A percentile compares a stretch with the other conserved stretches of the same genome.
Conservation (phyloP, 2,113 vertebrate species). For the Dicentrarchus labrax region DNA sequence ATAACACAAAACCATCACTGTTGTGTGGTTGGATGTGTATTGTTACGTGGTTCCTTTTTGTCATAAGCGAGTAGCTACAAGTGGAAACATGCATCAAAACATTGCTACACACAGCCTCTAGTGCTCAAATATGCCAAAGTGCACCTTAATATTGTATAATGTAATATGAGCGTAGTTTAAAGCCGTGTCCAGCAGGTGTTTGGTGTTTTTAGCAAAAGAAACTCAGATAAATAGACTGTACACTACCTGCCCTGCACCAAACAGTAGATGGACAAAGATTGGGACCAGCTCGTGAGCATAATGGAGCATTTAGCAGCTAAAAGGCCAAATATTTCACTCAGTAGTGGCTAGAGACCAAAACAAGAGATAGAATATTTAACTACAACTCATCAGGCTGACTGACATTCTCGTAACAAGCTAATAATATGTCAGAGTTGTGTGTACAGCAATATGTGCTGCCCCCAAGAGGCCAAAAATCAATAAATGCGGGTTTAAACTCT, state of each 20-base stretch:
- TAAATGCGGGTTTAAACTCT: not conserved
- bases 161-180: too few species aligned
- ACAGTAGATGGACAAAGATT: not conserved
- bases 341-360: too few species aligned
- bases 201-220: not conserved
- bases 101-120: not conserved
- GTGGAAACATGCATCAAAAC: not conserved
- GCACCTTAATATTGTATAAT: not conserved
- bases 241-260: not conserved
- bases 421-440: not conserved
- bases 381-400: not conserved
- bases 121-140: not conserved
- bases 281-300: not conserved
- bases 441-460: not conserved
- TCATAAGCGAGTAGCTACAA: not conserved
- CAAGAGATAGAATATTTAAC: too few species aligned
- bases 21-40: too few species aligned
- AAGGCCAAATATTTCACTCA: too few species aligned
- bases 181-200: not conserved
- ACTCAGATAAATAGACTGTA: too few species aligned
- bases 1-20: too few species aligned
- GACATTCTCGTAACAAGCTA: not conserved
- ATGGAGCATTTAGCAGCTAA: too few species aligned
- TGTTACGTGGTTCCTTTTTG: not conserved
- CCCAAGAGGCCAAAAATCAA: not conserved